Percentiles rank a stretch among this genome's conserved stretches.
Evolutionary conservation across 2,113 vertebrate species (phyloP).

Genomic region (Trichechus manatus): DNA sequence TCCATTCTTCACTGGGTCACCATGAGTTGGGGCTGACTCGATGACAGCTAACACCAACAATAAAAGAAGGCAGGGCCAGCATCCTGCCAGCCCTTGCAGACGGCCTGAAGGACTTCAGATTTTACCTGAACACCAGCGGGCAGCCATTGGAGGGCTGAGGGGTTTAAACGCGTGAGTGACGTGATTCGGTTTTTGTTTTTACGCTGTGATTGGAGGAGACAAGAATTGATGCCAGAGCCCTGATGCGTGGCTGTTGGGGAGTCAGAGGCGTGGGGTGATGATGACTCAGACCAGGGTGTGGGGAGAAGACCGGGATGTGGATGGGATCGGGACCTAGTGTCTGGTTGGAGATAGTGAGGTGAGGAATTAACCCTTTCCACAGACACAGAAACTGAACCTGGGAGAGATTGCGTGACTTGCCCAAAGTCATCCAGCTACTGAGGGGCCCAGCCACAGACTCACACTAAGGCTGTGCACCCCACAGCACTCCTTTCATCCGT

Average conservation of each 20-base stretch:
- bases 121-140: rapidly evolving
- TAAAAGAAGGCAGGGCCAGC: neutral
- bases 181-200: neutral
- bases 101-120: too few species aligned
- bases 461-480: neutral
- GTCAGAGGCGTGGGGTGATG: neutral
- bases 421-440: neutral
- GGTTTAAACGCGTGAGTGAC: neutral
- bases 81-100: rapidly evolving
- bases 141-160: too few species aligned
- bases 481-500: neutral
- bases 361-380: neutral
- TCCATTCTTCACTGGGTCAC: neutral
- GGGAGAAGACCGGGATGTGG: neutral
- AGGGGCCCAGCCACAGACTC: rapidly evolving
- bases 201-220: neutral
- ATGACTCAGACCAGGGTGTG: neutral
- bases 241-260: neutral
- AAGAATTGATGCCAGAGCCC: neutral
- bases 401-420: neutral
- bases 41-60: neutral
- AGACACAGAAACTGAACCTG: neutral
- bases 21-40: neutral
- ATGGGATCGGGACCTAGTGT: neutral
- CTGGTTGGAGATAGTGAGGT: neutral